Base-by-base conservation (phyloP, 2,797 vertebrate species). In the Liasis olivaceus region DNA sequence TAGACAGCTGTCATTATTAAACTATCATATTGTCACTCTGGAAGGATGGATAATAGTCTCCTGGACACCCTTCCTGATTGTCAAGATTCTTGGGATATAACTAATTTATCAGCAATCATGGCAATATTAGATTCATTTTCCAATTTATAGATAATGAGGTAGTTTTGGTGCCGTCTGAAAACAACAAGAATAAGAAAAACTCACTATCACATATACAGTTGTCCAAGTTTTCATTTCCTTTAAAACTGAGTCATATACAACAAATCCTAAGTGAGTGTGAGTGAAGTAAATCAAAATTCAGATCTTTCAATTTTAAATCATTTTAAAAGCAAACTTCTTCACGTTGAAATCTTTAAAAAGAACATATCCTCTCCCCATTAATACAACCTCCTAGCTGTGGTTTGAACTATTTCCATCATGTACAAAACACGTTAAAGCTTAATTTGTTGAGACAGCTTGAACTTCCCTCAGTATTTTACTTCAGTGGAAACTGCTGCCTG, bases 401-500 rank as follows among this genome's bases (percentile, higher is more conserved):
- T 88, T 69, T 88, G 89, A 88, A 59, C 85, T 95, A 26, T 85
- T 93, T 95, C 15, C 90, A 94, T 93, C 89, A 60, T 93, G 91
- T 95, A 54, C 56, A 88, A 90, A 85, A 87, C 84, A 91, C 58
- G 90, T 88, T 0, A 1, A 90, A 88, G 85, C 91, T 87, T 95
- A 90, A 64, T 88, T 56, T 94, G 69, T 54, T 94, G 64, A 90
- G 92, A n/a, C 85, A 85, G 89, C 89, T 54, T 88, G 93, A 93
- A 95, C 11, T 92, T 92, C 54, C 85, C 42, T 89, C 36, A 77
- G 88, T 60, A 59, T 90, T 92, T 91, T 91, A 91, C 88, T 88
- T 93, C 90, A 86, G 31, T 59, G 42, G 90, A 94, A 92, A 92
- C 89, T 92, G 89, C 69, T 89, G 11, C 22, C 92, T 51, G 0